phyloP scores from a whole-genome alignment of 2,113 vertebrate genomes.

The Donacobius atricapilla region DNA sequence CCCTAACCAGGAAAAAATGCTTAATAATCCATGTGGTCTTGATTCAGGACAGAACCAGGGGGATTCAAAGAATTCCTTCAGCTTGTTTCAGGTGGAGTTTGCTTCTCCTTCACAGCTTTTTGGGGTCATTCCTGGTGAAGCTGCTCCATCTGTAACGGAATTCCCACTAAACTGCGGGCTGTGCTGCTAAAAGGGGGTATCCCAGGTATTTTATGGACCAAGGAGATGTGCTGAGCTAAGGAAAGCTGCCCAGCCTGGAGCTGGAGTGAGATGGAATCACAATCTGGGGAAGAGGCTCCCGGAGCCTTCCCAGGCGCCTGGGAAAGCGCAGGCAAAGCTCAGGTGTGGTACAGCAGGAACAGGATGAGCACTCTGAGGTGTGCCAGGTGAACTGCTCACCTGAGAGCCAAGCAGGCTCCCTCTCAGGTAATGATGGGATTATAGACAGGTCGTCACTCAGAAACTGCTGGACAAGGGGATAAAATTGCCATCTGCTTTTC shows the following conservation, averaged over 20 bases:
- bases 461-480: background rate
- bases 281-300: background rate
- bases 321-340: background rate
- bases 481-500: background rate
- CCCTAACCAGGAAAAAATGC: background rate
- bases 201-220: too few relatives aligned
- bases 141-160: rapidly evolving
- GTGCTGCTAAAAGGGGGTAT: background rate
- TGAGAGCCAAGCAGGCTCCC: background rate
- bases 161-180: background rate
- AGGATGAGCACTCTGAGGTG: rapidly evolving
- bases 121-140: background rate
- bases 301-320: background rate
- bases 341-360: background rate
- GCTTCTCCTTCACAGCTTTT: background rate
- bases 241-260: background rate
- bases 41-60: background rate
- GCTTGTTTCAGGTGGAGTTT: background rate
- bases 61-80: background rate
- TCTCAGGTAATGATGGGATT: background rate
- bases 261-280: background rate
- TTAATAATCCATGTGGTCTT: background rate
- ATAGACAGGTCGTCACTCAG: background rate
- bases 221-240: background rate
- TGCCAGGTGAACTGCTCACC: background rate